These are phyloP conservation scores for Dermolepida albohirtum DNA, from an alignment of 2,888 invertebrate genomes.

Conservation along the genomic window DNA sequence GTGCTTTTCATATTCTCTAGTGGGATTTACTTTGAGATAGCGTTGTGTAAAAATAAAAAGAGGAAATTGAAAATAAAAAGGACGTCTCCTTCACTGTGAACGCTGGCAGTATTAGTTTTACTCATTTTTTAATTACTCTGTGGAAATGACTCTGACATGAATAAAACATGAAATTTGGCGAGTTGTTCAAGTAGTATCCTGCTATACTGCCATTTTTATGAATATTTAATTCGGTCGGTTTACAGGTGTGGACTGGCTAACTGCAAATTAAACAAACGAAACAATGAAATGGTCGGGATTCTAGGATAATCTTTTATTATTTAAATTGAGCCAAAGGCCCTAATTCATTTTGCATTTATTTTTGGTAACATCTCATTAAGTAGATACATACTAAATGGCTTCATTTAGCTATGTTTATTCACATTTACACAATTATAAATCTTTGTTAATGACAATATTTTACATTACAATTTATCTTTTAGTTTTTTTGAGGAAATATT, in stretches of 20 bases:
- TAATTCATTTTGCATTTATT: conserved; percentile 5
- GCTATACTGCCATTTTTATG: conserved; percentile 26
- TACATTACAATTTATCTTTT: too few relatives aligned
- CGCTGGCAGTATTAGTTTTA: conserved; percentile 30
- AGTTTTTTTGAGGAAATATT: too few relatives aligned
- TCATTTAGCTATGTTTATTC: too few relatives aligned
- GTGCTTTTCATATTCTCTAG: too few relatives aligned
- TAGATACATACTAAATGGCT: too few relatives aligned
- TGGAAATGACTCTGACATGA: conserved; percentile 31
- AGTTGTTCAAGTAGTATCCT: conserved; percentile 22
- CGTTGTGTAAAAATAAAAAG: background rate
- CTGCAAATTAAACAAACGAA: conserved; percentile 31
- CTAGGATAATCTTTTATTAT: conserved; percentile 33
- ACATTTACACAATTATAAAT: too few relatives aligned
- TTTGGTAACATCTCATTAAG: background rate
- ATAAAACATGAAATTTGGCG: conserved; percentile 36
- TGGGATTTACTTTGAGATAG: too few relatives aligned
- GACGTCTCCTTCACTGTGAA: background rate
- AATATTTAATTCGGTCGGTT: conserved; percentile 34
- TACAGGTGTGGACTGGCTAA: conserved; percentile 32
- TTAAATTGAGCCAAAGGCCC: conserved; percentile 9
- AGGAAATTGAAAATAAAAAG: conserved; percentile 8
- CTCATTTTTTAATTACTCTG: conserved; percentile 33
- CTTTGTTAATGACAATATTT: too few relatives aligned
- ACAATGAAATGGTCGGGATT: conserved; percentile 8